These are phyloP conservation scores for Aleiodes leptofemur DNA, from an alignment of 2,888 invertebrate species.

Conservation along the genomic window DNA sequence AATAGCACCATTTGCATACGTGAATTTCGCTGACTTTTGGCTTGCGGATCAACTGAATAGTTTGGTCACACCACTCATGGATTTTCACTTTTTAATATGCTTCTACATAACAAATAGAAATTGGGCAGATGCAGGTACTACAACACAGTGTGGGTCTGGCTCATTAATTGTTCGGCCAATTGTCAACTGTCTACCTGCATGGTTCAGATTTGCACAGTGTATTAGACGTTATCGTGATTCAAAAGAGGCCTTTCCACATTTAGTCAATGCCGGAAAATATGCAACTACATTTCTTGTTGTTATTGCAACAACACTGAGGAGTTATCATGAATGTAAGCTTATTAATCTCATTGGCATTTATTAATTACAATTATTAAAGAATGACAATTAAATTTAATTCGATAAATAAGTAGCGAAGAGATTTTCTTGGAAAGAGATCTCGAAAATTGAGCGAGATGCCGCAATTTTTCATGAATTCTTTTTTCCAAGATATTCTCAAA, in stretches of 20 bases:
- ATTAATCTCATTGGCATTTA: neutral
- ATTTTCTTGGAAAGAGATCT: neutral
- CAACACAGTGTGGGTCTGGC: conserved; percentile 83
- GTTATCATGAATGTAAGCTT: conserved; percentile 79
- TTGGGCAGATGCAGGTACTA: conserved; percentile 82
- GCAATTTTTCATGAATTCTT: too few species aligned
- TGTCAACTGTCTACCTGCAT: conserved; percentile 95
- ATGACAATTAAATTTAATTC: conserved; percentile 14
- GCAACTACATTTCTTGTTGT: conserved; percentile 97
- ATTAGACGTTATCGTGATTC: conserved; percentile 96
- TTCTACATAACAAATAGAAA: conserved; percentile 90
- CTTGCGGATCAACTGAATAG: conserved; percentile 98
- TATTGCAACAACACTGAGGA: conserved; percentile 86
- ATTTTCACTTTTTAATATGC: conserved; percentile 95
- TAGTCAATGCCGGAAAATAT: conserved; percentile 99
- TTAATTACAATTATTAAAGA: neutral
- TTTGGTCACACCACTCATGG: conserved; percentile 90
- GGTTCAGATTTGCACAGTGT: conserved; percentile 99
- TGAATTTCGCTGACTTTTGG: conserved; percentile 99
- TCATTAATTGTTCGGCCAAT: conserved; percentile 87
- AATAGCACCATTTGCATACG: conserved; percentile 94
- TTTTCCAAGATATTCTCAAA: too few species aligned
- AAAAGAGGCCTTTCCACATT: conserved; percentile 94
- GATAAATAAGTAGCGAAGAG: neutral
- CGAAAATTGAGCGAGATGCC: too few species aligned